Evolutionary conservation across 2,797 vertebrate species (phyloP).

Genomic region (Strix occidentalis): DNA sequence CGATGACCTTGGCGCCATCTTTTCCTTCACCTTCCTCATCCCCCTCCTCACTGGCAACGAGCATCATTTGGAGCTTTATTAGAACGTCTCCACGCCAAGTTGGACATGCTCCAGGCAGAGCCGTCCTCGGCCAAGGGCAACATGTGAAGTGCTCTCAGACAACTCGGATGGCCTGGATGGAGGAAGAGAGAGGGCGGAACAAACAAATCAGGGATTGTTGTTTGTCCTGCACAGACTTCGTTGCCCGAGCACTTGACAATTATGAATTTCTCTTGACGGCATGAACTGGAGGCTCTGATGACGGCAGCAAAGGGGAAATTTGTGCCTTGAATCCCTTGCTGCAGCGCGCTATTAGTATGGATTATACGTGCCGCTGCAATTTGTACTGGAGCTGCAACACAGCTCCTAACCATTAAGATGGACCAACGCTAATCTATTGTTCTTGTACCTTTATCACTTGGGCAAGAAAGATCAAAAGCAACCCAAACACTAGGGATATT

Average conservation of each 20-base stretch:
- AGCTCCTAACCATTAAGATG: not conserved
- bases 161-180: slow-evolving; percentile 55
- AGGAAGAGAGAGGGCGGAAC: slow-evolving; percentile 16
- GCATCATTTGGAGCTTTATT: slow-evolving; percentile 69
- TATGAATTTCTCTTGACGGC: not conserved
- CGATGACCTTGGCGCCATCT: slow-evolving; percentile 59
- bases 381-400: not conserved
- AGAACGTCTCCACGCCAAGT: slow-evolving; percentile 67
- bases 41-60: slow-evolving; percentile 66
- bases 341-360: not conserved
- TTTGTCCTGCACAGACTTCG: not conserved
- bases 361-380: not conserved
- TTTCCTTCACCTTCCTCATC: slow-evolving; percentile 63
- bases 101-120: slow-evolving; percentile 70
- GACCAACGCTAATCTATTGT: not conserved
- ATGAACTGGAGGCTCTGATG: not conserved
- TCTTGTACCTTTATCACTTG: slow-evolving; percentile 19
- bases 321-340: not conserved
- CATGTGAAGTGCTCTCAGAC: slow-evolving; percentile 65
- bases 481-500: not conserved
- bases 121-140: slow-evolving; percentile 75
- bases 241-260: not conserved
- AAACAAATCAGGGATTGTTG: slow-evolving; percentile 22
- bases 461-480: slow-evolving; percentile 33
- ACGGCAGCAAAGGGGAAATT: not conserved